Base-by-base conservation (phyloP, 2,797 vertebrate species). In the Acanthopagrus latus region DNA sequence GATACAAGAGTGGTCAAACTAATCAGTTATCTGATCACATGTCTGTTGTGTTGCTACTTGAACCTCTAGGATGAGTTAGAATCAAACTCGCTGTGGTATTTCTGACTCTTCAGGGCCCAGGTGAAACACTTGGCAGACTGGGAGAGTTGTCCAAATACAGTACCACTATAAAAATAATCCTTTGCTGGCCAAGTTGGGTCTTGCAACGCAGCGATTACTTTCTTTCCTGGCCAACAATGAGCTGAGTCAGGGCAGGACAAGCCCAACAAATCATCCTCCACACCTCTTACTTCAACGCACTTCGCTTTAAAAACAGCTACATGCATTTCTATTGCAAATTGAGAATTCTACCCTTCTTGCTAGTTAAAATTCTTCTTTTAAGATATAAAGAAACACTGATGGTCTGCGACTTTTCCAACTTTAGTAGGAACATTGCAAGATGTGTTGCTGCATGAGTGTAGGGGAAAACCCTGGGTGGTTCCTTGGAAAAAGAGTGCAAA, bases 391-490 rank as follows among this genome's bases (percentile, higher is more conserved):
- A 60, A 29, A 55, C 1, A 6, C 27, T 38, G 10, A 60, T n/a
- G 33, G 33, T 33, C 33, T 11, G 52, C 29, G 23, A 43, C 27
- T 66, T 65, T 12, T 16, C n/a, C 7, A 55, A 52, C 23, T 68
- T 56, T 0, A 60, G 47, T 71, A 41, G 57, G 54, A 69, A 75
- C 41, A 52, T 18, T 65, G 5, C n/a, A 29, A n/a, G 25, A 13
- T 20, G 69, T 43, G 71, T 47, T 76, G 71, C 29, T 71, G 29
- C 47, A 41, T 44, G 68, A 71, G 33, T 43, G 5, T n/a, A 33
- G 56, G 74, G 79, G 82, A 83, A 88, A 89, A 85, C 71, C 75
- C 69, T 66, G 85, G 86, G 88, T 78, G 85, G 81, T 81, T 66
- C 64, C 52, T 63, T 79, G 77, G 80, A 86, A 84, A 78, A 75